Evolutionary conservation across 2,797 vertebrate species (phyloP).

Genomic region (Pterois miles): DNA sequence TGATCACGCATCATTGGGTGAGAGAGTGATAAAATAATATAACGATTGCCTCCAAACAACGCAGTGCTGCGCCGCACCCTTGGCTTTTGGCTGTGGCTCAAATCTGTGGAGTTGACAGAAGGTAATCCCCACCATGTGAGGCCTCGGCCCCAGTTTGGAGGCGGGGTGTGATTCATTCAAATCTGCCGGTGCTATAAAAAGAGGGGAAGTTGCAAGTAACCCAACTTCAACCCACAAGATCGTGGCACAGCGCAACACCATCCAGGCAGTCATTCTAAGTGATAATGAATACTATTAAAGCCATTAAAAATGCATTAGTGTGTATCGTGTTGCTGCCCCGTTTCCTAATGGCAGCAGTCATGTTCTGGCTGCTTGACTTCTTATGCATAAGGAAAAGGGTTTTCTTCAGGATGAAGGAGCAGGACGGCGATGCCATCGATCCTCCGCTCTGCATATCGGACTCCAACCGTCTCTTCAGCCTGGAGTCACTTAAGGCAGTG

Average conservation of each 20-base stretch:
- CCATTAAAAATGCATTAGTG: conserved; percentile 89
- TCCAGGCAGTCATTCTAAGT: conserved; percentile 34
- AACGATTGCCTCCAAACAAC: background rate
- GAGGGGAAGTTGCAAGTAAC: conserved; percentile 83
- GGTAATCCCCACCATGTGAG: conserved; percentile 94
- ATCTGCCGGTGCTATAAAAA: conserved; percentile 92
- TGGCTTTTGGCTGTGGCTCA: conserved; percentile 57
- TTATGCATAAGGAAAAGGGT: conserved; percentile 93
- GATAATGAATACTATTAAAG: conserved; percentile 87
- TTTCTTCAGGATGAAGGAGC: conserved; percentile 78
- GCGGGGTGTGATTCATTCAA: conserved; percentile 95
- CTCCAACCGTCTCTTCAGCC: conserved; percentile 93
- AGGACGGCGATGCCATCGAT: conserved; percentile 84
- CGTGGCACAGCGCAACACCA: conserved; percentile 43
- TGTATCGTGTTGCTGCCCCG: conserved; percentile 92
- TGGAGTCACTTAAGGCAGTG: conserved; percentile 94
- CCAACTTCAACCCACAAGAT: conserved; percentile 75
- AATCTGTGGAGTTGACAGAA: conserved; percentile 81
- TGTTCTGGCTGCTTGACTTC: conserved; percentile 97
- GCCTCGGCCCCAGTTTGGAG: conserved; percentile 90
- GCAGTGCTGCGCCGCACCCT: conserved; percentile 31
- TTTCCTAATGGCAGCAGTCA: conserved; percentile 91
- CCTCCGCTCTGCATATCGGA: conserved; percentile 95
- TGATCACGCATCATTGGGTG: background rate
- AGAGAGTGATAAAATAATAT: background rate